Evolutionary conservation across 2,113 vertebrate species (phyloP).

Genomic region (Hystrix brachyura): DNA sequence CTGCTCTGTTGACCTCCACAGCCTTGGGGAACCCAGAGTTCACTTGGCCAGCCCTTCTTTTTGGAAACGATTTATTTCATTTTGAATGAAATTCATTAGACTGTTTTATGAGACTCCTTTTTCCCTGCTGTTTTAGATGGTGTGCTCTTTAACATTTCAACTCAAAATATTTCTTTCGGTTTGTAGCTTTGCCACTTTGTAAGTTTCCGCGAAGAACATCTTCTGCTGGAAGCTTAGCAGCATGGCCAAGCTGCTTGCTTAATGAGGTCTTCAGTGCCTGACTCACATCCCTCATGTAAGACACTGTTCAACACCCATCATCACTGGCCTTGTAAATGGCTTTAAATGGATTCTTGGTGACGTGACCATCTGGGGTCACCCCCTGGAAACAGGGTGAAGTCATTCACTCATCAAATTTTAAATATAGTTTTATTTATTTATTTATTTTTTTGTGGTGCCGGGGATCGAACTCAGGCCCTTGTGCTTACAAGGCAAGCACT

Average conservation of each 20-base stretch:
- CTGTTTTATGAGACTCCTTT: not conserved
- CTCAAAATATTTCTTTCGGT: not conserved
- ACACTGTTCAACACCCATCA: not conserved
- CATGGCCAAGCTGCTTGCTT: not conserved
- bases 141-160: not conserved
- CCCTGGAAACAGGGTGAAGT: constrained; percentile 51
- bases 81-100: not conserved
- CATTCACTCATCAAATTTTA: constrained; percentile 58
- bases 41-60: not conserved
- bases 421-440: no score
- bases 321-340: not conserved
- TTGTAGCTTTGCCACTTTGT: not conserved
- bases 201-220: not conserved
- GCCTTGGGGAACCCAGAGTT: not conserved
- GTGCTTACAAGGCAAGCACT: no score
- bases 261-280: not conserved
- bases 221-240: not conserved
- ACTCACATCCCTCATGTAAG: not conserved
- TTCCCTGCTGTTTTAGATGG: not conserved
- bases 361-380: not conserved
- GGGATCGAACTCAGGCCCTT: no score
- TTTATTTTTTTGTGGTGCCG: no score
- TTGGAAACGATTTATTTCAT: not conserved
- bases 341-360: constrained; percentile 38
- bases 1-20: not conserved